Percentiles rank a stretch among this genome's conserved stretches.
Conservation (phyloP, 2,113 vertebrate species). For the Peromyscus maniculatus region DNA sequence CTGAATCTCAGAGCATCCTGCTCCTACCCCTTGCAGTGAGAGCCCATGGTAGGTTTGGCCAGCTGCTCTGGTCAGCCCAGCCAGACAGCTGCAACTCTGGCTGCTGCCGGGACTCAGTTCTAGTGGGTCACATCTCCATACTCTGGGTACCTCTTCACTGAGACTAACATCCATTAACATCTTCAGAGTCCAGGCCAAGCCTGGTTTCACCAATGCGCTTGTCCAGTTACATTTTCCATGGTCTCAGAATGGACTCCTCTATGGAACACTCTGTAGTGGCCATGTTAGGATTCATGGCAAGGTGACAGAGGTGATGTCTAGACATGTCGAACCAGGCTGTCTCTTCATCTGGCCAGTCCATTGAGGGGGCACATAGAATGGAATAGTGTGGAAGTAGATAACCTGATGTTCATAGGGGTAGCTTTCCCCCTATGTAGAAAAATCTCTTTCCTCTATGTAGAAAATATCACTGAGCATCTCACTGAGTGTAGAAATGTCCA, state of each 20-base stretch:
- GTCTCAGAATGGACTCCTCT: neutral
- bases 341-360: neutral
- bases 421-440: neutral
- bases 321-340: neutral
- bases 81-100: neutral
- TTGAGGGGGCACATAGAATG: rapidly evolving
- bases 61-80: conserved; percentile 66
- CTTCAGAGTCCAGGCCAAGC: neutral
- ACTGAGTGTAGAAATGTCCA: neutral
- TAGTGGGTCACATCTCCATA: rapidly evolving
- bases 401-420: neutral
- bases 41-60: conserved; percentile 62
- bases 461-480: neutral
- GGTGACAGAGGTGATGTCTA: neutral
- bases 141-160: too few relatives aligned
- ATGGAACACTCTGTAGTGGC: too few relatives aligned
- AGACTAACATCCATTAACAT: neutral
- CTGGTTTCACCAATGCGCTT: rapidly evolving
- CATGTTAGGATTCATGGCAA: too few relatives aligned
- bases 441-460: too few relatives aligned
- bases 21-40: conserved; percentile 44
- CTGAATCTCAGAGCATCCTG: conserved; percentile 76
- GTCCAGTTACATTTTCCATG: neutral
- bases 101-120: rapidly evolving
- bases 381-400: rapidly evolving